A percentile compares a stretch with the other conserved stretches of the same genome.
Conservation (phyloP, 1,140 invertebrate genomes). For the Drosophila trapezifrons region DNA sequence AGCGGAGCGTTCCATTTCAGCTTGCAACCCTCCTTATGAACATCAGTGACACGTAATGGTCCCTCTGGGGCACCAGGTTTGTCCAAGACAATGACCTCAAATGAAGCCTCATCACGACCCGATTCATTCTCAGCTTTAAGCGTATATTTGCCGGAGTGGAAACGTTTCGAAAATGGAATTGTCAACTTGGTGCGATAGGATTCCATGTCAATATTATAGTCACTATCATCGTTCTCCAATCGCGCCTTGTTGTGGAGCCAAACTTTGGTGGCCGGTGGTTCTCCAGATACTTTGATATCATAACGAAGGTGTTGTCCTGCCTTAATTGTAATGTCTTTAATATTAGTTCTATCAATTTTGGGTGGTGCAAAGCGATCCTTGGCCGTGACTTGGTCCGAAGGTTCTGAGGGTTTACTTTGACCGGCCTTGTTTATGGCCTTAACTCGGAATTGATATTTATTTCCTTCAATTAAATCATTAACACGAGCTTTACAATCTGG, state of each 20-base stretch:
- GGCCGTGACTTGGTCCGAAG: constrained; percentile 91
- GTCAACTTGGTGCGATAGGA: constrained; percentile 94
- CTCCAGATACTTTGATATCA: constrained; percentile 95
- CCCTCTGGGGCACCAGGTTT: constrained; percentile 96
- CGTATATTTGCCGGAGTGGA: constrained; percentile 93
- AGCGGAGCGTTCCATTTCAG: constrained; percentile 97
- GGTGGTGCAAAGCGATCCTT: constrained; percentile 95
- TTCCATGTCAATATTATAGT: constrained; percentile 91
- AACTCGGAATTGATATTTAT: constrained; percentile 98
- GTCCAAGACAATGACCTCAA: constrained; percentile 94
- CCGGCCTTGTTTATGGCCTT: constrained; percentile 98
- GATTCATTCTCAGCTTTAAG: constrained; percentile 96
- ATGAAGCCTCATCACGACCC: constrained; percentile 95
- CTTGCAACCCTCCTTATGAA: constrained; percentile 96
- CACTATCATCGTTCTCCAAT: constrained; percentile 86
- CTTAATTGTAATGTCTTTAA: constrained; percentile 94
- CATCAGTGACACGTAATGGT: constrained; percentile 93
- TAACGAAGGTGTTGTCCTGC: constrained; percentile 93
- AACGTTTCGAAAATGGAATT: constrained; percentile 89
- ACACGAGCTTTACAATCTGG: constrained; percentile 86
- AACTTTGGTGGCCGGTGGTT: constrained; percentile 93
- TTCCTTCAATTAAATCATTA: constrained; percentile 95
- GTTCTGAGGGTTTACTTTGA: constrained; percentile 94
- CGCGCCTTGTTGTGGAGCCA: constrained; percentile 94
- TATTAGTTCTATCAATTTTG: constrained; percentile 94